Conservation (phyloP, 2,113 vertebrate genomes). For the Sapajus apella region DNA sequence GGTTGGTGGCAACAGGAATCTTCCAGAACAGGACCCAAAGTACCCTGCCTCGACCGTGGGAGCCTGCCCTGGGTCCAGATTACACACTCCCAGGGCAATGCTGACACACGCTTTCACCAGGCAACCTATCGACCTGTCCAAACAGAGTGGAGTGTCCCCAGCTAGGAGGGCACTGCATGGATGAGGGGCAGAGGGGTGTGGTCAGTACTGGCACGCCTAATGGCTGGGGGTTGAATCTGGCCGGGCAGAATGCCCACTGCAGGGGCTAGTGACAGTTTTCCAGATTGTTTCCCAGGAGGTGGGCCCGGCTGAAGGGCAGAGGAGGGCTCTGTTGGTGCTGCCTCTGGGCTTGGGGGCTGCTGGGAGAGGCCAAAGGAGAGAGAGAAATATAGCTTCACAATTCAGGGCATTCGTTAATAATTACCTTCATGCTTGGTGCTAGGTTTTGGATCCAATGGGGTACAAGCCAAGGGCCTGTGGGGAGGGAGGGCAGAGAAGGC, state of each 20-base stretch:
- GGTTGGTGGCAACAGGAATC: not conserved
- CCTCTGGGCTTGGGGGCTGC: not conserved
- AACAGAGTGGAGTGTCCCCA: not conserved
- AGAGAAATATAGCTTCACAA: not conserved
- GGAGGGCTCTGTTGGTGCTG: not conserved
- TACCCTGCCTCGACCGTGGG: not conserved
- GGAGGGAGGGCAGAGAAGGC: not conserved
- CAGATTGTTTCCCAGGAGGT: not conserved
- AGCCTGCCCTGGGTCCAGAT: not conserved
- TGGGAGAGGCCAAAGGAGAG: not conserved
- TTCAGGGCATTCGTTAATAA: not conserved
- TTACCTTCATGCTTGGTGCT: not conserved
- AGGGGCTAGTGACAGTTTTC: not conserved
- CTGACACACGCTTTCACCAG: not conserved
- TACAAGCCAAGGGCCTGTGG: not conserved
- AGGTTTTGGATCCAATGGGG: not conserved
- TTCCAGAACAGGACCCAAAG: not conserved
- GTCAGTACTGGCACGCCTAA: not conserved
- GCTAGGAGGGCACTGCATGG: not conserved
- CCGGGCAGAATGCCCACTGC: not conserved
- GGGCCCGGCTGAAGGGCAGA: not conserved
- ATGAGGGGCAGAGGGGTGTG: accelerated
- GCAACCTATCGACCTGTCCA: not conserved
- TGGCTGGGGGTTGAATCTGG: not conserved
- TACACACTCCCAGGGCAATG: not conserved